Evolutionary conservation across 1,140 invertebrate genomes (phyloP).

Genomic region (Drosophila setifemur): DNA sequence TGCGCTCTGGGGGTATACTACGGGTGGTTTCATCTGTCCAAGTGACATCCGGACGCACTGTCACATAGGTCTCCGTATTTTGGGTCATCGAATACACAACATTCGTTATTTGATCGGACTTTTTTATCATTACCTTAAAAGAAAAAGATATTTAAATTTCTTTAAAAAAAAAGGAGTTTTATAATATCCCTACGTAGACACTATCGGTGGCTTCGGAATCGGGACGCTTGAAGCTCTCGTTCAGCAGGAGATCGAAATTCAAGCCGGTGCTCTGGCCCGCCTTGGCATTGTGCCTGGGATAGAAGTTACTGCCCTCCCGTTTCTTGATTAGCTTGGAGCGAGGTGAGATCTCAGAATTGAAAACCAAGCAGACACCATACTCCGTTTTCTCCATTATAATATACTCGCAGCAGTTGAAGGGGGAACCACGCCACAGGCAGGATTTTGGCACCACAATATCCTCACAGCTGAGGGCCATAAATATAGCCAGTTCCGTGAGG

Average conservation of each 20-base stretch:
- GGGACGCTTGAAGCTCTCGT: constrained; percentile 49
- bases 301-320: constrained; percentile 36
- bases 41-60: constrained; percentile 62
- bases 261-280: constrained; percentile 62
- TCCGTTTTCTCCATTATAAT: constrained; percentile 68
- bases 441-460: constrained; percentile 43
- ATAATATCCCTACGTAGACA: constrained; percentile 39
- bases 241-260: constrained; percentile 46
- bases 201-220: constrained; percentile 51
- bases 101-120: constrained; percentile 53
- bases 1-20: constrained; percentile 30
- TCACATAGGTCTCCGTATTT: constrained; percentile 66
- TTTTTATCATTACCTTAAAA: constrained; percentile 67
- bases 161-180: not conserved
- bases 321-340: constrained; percentile 22
- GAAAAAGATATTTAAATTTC: not conserved
- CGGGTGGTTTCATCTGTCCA: constrained; percentile 56
- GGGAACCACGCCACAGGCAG: constrained; percentile 50
- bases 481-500: constrained; percentile 26
- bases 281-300: constrained; percentile 65
- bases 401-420: constrained; percentile 64
- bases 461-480: constrained; percentile 42
- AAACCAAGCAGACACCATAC: constrained; percentile 58
- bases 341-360: constrained; percentile 58
- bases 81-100: constrained; percentile 60